Conservation (phyloP, 2,888 invertebrate species). For the Yponomeuta malinellus region DNA sequence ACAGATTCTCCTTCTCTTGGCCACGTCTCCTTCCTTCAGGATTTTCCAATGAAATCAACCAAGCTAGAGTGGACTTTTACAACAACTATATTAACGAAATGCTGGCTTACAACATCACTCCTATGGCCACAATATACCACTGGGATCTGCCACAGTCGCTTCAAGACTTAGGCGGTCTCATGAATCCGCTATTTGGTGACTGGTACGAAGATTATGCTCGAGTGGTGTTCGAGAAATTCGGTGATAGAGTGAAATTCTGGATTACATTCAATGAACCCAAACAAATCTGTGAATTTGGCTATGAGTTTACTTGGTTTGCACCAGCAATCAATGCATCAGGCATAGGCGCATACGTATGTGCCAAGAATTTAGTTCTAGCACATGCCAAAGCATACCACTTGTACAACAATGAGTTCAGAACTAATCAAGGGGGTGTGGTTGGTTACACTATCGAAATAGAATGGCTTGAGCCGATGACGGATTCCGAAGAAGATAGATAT, state of each 20-base stretch:
- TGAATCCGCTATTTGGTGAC: conserved; percentile 34
- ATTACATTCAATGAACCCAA: conserved; percentile 79
- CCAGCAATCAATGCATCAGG: conserved; percentile 37
- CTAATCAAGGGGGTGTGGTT: conserved; percentile 45
- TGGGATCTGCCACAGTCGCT: conserved; percentile 52
- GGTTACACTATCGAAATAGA: neutral
- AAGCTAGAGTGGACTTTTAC: conserved; percentile 70
- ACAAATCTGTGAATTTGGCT: conserved; percentile 38
- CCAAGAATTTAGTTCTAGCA: conserved; percentile 77
- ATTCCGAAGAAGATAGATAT: neutral
- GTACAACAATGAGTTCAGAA: conserved; percentile 42
- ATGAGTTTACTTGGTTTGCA: conserved; percentile 54
- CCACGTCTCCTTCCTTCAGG: conserved; percentile 33
- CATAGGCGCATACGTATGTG: conserved; percentile 69
- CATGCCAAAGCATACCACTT: conserved; percentile 74
- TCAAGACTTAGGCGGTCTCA: conserved; percentile 55
- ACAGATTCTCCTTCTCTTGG: conserved; percentile 78
- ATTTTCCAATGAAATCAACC: conserved; percentile 27
- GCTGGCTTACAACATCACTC: conserved; percentile 45
- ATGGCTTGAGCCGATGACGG: neutral
- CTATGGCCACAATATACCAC: conserved; percentile 52
- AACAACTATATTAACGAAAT: conserved; percentile 71
- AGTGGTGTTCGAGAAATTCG: conserved; percentile 62
- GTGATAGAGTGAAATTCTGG: conserved; percentile 74
- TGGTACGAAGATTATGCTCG: conserved; percentile 53